Conservation (phyloP, 2,888 invertebrate genomes). For the Tribolium freemani region DNA sequence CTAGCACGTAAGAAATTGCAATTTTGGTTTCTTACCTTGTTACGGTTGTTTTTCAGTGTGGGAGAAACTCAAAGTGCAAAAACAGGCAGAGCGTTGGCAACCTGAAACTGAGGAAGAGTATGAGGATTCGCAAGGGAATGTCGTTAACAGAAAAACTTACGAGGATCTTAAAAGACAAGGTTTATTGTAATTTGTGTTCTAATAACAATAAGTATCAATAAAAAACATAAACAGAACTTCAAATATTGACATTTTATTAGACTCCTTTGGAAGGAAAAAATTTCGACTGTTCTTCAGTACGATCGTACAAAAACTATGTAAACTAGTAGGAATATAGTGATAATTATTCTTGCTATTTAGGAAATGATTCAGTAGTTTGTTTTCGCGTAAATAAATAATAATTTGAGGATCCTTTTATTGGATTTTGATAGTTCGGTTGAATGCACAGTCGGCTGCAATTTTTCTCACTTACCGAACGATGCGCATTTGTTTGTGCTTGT, state of each 20-base stretch:
- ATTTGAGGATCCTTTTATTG: no score
- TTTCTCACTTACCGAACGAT: neutral
- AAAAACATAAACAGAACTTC: neutral
- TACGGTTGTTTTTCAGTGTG: slow-evolving; percentile 78
- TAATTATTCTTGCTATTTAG: no score
- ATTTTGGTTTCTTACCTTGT: neutral
- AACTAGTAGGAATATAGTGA: no score
- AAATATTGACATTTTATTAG: no score
- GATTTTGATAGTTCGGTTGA: neutral
- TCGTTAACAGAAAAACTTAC: slow-evolving; percentile 97
- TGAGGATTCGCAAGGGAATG: slow-evolving; percentile 98
- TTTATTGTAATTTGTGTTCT: slow-evolving; percentile 75
- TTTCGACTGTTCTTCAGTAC: no score
- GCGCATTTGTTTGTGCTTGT: slow-evolving; percentile 22
- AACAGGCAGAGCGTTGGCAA: slow-evolving; percentile 96
- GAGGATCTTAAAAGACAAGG: slow-evolving; percentile 99
- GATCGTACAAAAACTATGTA: no score
- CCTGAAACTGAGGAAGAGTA: slow-evolving; percentile 98
- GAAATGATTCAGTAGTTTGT: no score
- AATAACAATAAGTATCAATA: neutral
- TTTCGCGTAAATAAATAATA: no score
- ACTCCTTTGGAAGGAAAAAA: no score
- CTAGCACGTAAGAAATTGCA: slow-evolving; percentile 80
- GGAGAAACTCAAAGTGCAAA: slow-evolving; percentile 97
- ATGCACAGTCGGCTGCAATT: neutral